Evolutionary conservation across 2,113 vertebrate species (phyloP).

Genomic region (Aramus guarauna): DNA sequence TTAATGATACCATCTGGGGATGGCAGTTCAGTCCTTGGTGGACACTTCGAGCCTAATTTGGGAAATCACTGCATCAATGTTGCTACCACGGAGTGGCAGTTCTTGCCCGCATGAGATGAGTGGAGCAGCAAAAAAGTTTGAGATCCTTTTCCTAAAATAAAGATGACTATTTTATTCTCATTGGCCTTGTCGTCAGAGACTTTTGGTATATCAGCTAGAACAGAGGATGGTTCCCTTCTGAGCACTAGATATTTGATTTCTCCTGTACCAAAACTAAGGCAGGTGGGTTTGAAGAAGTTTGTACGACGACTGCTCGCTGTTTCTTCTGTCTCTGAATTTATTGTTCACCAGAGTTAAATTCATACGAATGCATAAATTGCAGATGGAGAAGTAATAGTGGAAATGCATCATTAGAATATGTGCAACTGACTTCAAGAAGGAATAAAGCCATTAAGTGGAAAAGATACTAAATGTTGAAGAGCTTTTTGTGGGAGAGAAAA

Average conservation of each 20-base stretch:
- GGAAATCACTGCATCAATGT: neutral
- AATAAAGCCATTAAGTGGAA: neutral
- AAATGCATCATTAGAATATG: neutral
- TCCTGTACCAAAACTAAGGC: neutral
- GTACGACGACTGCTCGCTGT: neutral
- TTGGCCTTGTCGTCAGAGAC: neutral
- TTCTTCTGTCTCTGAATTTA: slow-evolving; percentile 21
- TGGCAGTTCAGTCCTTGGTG: neutral
- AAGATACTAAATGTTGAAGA: neutral
- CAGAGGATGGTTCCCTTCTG: neutral
- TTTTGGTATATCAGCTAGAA: neutral
- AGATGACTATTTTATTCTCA: neutral
- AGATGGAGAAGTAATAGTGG: neutral
- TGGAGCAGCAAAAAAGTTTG: neutral
- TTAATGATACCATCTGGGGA: neutral
- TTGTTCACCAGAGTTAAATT: slow-evolving; percentile 5
- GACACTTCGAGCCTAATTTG: neutral
- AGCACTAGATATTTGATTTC: neutral
- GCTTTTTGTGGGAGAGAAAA: slow-evolving; percentile 19
- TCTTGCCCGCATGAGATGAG: neutral
- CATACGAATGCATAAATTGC: neutral
- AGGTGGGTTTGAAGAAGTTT: neutral
- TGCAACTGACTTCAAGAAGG: neutral
- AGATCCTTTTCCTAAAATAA: neutral
- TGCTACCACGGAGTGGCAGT: neutral